Evolutionary conservation across 2,888 invertebrate genomes (phyloP).

Genomic region (Andrena praecox): DNA sequence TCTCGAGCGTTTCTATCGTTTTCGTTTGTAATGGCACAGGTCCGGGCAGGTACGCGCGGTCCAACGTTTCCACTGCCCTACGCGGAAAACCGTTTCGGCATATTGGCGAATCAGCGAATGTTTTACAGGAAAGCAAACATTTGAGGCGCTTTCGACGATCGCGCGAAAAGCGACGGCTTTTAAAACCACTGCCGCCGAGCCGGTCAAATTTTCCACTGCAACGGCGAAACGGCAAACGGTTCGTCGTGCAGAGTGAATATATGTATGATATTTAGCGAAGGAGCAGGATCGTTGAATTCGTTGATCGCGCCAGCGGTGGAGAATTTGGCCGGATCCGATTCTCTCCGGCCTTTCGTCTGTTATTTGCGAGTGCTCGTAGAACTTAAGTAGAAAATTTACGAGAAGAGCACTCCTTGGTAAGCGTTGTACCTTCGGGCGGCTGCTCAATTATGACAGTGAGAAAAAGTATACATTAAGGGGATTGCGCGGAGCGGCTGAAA

Average conservation of each 20-base stretch:
- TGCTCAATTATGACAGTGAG: constrained; percentile 73
- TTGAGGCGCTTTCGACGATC: neutral
- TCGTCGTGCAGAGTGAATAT: neutral
- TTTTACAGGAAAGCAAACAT: constrained; percentile 24
- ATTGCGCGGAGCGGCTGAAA: constrained; percentile 63
- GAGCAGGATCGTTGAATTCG: neutral
- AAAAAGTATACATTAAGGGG: constrained; percentile 73
- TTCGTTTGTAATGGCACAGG: neutral
- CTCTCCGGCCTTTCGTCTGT: constrained; percentile 1
- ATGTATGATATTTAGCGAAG: neutral
- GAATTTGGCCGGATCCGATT: neutral
- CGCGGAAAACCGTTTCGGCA: constrained; percentile 12
- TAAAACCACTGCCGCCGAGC: neutral
- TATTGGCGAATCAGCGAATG: constrained; percentile 34
- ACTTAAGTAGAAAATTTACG: constrained; percentile 59
- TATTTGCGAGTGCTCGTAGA: constrained; percentile 4
- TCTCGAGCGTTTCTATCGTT: neutral
- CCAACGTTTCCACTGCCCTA: neutral
- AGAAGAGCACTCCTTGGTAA: constrained; percentile 49
- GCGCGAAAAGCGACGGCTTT: constrained; percentile 8
- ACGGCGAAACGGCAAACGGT: neutral
- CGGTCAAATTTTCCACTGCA: constrained; percentile 4
- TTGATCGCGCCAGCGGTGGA: neutral
- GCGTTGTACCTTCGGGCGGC: constrained; percentile 41
- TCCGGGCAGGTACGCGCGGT: too few relatives aligned